Conservation (phyloP, 2,113 vertebrate genomes). For the Colius striatus region DNA sequence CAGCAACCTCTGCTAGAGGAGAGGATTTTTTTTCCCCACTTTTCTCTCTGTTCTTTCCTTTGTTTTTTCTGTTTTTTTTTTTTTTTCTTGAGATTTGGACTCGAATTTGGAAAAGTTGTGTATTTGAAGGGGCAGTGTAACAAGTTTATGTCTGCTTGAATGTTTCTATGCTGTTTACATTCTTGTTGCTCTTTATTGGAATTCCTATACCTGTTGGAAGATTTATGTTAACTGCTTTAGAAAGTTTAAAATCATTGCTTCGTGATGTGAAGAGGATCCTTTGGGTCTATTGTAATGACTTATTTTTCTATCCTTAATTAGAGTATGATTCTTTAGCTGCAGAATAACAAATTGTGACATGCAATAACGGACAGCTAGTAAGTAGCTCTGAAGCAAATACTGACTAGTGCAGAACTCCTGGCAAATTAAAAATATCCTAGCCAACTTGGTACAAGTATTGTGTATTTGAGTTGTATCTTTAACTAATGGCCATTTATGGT, state of each 20-base stretch:
- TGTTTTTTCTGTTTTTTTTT: not conserved
- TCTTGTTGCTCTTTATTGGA: not conserved
- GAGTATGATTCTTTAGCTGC: not conserved
- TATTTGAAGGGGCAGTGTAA: not conserved
- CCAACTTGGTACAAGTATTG: not conserved
- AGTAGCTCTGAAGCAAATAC: not conserved
- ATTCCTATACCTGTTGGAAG: not conserved
- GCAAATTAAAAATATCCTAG: not conserved
- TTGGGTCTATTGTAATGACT: not conserved
- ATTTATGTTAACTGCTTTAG: not conserved
- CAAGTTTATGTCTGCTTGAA: not conserved
- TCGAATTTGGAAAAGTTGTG: not conserved
- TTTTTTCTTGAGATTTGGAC: not conserved
- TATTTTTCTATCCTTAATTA: not conserved
- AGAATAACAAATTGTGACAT: not conserved
- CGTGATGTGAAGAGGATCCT: not conserved
- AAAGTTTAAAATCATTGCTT: not conserved
- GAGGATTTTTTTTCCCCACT: not conserved
- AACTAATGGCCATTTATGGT: not conserved
- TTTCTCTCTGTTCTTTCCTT: not conserved
- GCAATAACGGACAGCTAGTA: not conserved
- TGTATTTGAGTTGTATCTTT: slow-evolving; percentile 7
- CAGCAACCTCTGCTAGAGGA: not conserved
- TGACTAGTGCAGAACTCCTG: not conserved
- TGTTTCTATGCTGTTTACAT: not conserved